phyloP scores from a whole-genome alignment of 2,113 vertebrate genomes.

The Athene noctua region DNA sequence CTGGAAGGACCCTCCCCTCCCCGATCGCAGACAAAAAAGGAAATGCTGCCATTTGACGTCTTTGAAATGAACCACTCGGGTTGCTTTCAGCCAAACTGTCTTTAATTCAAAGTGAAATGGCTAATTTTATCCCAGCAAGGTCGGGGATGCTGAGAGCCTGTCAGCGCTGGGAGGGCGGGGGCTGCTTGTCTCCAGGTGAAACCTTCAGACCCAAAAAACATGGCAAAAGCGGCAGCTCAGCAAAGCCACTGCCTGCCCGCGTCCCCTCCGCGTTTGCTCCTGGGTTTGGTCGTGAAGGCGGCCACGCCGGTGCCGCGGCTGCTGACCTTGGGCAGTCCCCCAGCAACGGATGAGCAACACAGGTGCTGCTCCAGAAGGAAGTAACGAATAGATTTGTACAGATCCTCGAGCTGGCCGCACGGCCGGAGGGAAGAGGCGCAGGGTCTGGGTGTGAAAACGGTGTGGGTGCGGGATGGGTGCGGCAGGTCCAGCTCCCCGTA shows the following conservation, averaged over 20 bases:
- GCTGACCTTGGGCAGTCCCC: neutral
- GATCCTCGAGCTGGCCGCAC: rapidly evolving
- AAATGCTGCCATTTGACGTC: constrained; percentile 1
- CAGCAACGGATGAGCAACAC: rapidly evolving
- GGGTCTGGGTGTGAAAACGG: neutral
- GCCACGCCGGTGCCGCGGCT: rapidly evolving
- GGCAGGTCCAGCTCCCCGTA: rapidly evolving
- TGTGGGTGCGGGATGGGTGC: neutral
- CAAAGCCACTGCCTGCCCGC: neutral
- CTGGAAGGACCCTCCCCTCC: constrained; percentile 34
- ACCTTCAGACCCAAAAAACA: neutral
- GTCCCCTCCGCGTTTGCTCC: neutral
- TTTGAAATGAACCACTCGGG: neutral
- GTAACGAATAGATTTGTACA: rapidly evolving
- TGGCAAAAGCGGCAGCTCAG: rapidly evolving
- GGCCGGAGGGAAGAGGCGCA: neutral
- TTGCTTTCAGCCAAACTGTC: neutral
- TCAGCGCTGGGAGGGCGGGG: neutral
- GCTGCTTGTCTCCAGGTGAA: neutral
- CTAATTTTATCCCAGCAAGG: constrained; percentile 49
- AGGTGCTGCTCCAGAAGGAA: neutral
- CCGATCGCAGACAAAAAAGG: neutral
- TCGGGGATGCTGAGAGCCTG: neutral
- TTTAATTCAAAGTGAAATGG: neutral
- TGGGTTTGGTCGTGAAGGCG: rapidly evolving